These are phyloP conservation scores for Aleadryas rufinucha DNA, from an alignment of 2,113 vertebrate species.

Conservation along the genomic window DNA sequence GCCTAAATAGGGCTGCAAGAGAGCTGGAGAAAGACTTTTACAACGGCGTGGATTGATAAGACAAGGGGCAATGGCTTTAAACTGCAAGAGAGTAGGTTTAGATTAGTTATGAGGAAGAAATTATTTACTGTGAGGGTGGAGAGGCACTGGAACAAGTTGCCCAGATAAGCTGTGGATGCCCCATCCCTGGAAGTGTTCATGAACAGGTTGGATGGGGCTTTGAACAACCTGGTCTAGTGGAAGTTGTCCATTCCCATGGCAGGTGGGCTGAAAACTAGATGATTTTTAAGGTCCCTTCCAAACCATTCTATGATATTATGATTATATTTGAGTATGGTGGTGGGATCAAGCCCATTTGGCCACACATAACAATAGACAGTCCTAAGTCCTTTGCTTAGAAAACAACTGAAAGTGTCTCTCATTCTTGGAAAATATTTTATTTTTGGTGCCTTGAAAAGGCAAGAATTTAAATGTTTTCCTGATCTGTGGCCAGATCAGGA, in stretches of 20 bases:
- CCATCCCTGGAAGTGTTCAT: background rate
- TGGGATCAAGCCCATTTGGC: background rate
- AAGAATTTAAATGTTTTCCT: background rate
- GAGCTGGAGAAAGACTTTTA: background rate
- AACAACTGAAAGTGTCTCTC: background rate
- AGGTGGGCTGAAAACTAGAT: background rate
- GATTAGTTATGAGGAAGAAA: background rate
- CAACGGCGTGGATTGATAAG: background rate
- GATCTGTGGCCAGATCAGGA: background rate
- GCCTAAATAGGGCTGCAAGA: background rate
- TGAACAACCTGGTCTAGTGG: background rate
- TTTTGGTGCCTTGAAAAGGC: background rate
- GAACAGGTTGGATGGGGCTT: background rate
- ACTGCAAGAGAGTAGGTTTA: background rate
- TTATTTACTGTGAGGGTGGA: fast-evolving
- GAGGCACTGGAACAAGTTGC: background rate
- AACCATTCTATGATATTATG: background rate
- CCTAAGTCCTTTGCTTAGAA: background rate
- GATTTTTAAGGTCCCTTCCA: background rate
- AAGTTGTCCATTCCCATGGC: background rate
- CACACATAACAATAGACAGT: background rate
- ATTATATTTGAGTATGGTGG: background rate
- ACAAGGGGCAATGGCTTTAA: background rate
- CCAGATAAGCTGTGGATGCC: background rate
- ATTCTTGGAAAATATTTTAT: background rate